These are phyloP conservation scores for Phragmatobia fuliginosa DNA, from an alignment of 2,888 invertebrate genomes.

Conservation along the genomic window DNA sequence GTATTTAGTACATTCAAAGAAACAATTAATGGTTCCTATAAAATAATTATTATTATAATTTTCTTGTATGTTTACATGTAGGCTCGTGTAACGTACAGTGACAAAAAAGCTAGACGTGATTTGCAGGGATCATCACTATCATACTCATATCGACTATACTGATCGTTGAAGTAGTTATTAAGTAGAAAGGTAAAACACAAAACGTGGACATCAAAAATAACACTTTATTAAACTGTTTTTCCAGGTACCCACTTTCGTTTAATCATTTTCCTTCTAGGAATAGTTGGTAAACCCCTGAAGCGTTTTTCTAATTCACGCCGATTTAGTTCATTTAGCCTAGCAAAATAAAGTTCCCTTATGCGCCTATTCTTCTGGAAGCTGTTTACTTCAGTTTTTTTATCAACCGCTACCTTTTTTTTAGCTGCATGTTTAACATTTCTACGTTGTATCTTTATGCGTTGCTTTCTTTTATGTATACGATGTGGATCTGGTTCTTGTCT, in stretches of 20 bases:
- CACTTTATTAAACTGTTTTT: neutral
- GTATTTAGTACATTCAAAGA: too few species aligned
- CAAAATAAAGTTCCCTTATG: neutral
- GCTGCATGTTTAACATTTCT: neutral
- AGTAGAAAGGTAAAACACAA: neutral
- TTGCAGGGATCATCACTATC: too few species aligned
- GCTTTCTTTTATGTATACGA: neutral
- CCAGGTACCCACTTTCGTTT: constrained; percentile 3
- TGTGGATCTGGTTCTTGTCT: neutral
- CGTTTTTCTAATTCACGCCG: neutral
- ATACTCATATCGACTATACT: too few species aligned
- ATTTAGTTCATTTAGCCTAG: neutral
- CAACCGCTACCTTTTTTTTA: neutral
- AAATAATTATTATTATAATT: too few species aligned
- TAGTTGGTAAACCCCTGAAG: neutral
- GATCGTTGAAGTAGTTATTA: neutral
- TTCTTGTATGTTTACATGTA: too few species aligned
- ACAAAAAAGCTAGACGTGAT: too few species aligned
- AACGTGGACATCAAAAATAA: neutral
- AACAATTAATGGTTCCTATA: too few species aligned
- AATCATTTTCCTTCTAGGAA: neutral
- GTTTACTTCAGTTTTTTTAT: neutral
- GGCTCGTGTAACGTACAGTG: too few species aligned
- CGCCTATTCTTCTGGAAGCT: neutral
- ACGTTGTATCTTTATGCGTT: constrained; percentile 1